Base-by-base conservation (phyloP, 2,888 invertebrate genomes). In the Hedya salicella region DNA sequence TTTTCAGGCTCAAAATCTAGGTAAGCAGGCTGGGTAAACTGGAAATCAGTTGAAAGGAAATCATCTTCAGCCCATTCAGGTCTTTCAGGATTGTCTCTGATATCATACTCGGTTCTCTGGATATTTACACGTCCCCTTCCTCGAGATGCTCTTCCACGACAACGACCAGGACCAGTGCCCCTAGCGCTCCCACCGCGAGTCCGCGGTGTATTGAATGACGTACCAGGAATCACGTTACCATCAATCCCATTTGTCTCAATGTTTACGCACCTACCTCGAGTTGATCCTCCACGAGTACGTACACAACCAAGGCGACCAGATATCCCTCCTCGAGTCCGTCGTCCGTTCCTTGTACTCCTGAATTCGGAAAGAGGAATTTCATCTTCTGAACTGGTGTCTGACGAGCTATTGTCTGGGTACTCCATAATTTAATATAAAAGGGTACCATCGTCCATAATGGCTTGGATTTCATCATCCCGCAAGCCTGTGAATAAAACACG, bases 381-480 rank as follows among this genome's bases (percentile, higher is more conserved):
- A 30, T 50, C 49, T 50, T 50, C 49, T 50, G 49, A 50, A 50
- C 49, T 50, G 16, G 30, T 50, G 49, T 50, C 30, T 50, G 30
- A 30, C 30, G 49, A 50, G 49, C 49, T 50, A 50, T 50, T 50
- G 49, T 30, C 30, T 50, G 49, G 14, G 49, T 30, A 30, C 30
- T 30, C 30, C 49, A 50, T 50, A 30, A 50, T 46, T 46, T 46
- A 46, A 46, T 46, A 46, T 46, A 46, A 46, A 46, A 52, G 50
- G 50, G 32, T 49, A 49, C 9, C 49, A 49, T 49, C 30, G 49
- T 32, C 50, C 32, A 52, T 52, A 36, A 52, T 52, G 52, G 32
- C 52, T 52, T 52, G 36, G 36, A 52, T 52, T 52, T 52, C 52
- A 36, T 52, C 32, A 52, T 52, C 52, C 36, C 52, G 52, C 42